These are phyloP conservation scores for Merluccius polli DNA, from an alignment of 2,797 vertebrate species.

Conservation along the genomic window DNA sequence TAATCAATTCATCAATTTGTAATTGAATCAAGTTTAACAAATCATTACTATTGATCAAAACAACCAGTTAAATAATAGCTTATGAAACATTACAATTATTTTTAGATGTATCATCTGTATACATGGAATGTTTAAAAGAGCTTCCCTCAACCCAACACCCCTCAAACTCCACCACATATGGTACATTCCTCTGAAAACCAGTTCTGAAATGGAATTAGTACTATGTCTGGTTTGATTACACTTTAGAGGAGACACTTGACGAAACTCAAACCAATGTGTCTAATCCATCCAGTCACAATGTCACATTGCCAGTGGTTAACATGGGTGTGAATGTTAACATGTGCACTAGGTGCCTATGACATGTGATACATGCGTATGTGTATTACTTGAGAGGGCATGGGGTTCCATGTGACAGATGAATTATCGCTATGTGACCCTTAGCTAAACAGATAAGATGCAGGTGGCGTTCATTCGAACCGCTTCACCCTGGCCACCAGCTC, in stretches of 20 bases:
- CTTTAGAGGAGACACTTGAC: not conserved
- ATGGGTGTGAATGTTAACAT: not conserved
- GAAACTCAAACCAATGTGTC: not conserved
- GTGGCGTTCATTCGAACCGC: no score
- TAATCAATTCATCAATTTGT: not conserved
- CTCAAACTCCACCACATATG: not conserved
- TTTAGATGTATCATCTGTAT: not conserved
- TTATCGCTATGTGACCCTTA: no score
- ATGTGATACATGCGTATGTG: not conserved
- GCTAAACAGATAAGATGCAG: no score
- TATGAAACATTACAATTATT: not conserved
- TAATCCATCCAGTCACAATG: not conserved
- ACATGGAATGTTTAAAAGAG: not conserved
- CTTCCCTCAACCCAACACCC: not conserved
- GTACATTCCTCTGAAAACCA: not conserved
- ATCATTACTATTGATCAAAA: not conserved
- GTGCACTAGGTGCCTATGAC: not conserved
- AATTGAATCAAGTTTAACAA: not conserved
- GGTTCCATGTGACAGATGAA: no score
- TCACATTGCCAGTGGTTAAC: not conserved
- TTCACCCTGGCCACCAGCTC: slow-evolving; percentile 58
- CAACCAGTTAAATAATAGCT: not conserved
- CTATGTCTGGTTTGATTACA: not conserved
- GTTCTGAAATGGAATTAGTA: not conserved
- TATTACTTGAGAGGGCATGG: no score